Conservation (phyloP, 2,888 invertebrate genomes). For the Cephonodes hylas region DNA sequence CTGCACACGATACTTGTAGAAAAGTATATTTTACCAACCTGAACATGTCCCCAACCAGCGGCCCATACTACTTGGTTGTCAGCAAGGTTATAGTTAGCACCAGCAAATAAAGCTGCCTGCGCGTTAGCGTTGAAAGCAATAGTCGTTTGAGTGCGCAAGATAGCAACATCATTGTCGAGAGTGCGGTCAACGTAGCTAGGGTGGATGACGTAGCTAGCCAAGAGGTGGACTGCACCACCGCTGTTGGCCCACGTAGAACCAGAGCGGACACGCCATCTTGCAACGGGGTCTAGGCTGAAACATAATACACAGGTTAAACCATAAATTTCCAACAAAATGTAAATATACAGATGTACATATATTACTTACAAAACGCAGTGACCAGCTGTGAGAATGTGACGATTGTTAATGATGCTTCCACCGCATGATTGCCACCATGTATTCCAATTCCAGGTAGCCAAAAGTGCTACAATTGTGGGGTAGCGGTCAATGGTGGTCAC, state of each 20-base stretch:
- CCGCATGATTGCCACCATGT: conserved; percentile 31
- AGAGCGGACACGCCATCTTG: conserved; percentile 34
- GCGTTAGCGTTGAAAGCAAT: conserved; percentile 32
- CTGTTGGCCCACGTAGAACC: conserved; percentile 39
- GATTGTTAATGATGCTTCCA: conserved; percentile 34
- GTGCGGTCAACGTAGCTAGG: conserved; percentile 49
- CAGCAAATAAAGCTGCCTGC: conserved; percentile 37
- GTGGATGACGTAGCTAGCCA: conserved; percentile 38
- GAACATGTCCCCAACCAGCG: conserved; percentile 73
- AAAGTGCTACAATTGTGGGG: conserved; percentile 29
- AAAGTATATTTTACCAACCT: no score
- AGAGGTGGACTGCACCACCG: conserved; percentile 31
- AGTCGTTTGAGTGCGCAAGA: conserved; percentile 34
- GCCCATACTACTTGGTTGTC: conserved; percentile 49
- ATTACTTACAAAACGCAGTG: conserved; percentile 23
- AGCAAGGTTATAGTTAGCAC: conserved; percentile 38
- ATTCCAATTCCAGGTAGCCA: conserved; percentile 25
- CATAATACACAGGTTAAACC: no score
- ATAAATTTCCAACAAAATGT: no score
- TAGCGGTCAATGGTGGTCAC: conserved; percentile 33
- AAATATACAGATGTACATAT: no score
- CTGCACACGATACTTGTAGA: no score
- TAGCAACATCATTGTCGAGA: conserved; percentile 50
- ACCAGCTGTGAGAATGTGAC: conserved; percentile 33
- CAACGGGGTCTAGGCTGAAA: conserved; percentile 17